Conservation (phyloP, 2,113 vertebrate species). For the Scalopus aquaticus region DNA sequence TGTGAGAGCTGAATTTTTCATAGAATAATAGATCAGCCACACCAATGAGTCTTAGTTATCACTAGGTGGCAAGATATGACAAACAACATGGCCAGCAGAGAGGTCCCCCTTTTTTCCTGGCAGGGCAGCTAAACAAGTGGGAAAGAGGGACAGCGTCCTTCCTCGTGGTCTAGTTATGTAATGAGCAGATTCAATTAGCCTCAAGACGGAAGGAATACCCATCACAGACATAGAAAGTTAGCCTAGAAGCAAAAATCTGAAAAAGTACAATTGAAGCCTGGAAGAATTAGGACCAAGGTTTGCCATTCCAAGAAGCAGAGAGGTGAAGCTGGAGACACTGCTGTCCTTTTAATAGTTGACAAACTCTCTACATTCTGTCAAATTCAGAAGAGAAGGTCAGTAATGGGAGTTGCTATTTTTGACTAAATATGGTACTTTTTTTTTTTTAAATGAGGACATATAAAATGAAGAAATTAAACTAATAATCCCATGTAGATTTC, state of each 20-base stretch:
- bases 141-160: neutral
- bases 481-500: neutral
- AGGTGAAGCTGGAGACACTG: neutral
- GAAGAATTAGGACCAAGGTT: neutral
- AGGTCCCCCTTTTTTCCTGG: neutral
- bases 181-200: neutral
- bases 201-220: neutral
- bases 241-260: neutral
- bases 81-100: neutral
- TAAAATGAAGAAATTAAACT: slow-evolving; percentile 3
- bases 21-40: neutral
- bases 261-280: neutral
- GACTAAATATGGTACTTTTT: neutral
- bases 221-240: neutral
- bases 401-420: neutral
- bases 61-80: neutral
- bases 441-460: neutral
- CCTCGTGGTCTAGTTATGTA: neutral
- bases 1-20: neutral
- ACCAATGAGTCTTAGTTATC: neutral
- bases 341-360: neutral
- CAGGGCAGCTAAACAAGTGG: too few species aligned
- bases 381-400: neutral
- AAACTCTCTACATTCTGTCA: neutral
- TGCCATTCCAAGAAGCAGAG: neutral